Percentiles rank a stretch among this genome's conserved stretches.
Conservation (phyloP, 2,888 invertebrate species). For the Drosophila parthenogenetica region DNA sequence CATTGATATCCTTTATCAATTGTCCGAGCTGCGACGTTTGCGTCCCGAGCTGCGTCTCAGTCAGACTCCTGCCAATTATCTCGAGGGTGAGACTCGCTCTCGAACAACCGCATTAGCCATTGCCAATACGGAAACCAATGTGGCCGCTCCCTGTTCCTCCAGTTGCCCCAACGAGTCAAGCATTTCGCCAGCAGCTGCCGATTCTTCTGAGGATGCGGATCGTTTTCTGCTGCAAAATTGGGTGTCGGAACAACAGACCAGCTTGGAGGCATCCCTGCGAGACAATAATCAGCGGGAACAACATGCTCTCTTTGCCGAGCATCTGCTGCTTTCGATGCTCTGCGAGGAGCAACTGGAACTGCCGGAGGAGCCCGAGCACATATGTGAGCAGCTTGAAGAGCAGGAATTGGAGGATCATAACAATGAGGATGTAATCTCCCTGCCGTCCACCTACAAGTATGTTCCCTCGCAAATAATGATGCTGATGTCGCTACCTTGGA, state of each 20-base stretch:
- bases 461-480: constrained; percentile 54
- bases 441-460: constrained; percentile 25
- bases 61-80: constrained; percentile 25
- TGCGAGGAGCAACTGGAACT: constrained; percentile 46
- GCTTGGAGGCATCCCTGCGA: not conserved
- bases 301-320: constrained; percentile 55
- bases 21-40: constrained; percentile 50
- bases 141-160: not conserved
- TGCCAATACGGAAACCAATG: constrained; percentile 14
- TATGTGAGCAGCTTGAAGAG: not conserved
- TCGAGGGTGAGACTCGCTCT: constrained; percentile 32
- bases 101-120: constrained; percentile 29
- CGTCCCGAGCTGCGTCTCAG: constrained; percentile 24
- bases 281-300: constrained; percentile 1
- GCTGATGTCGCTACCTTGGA: constrained; percentile 56
- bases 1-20: constrained; percentile 52
- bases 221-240: constrained; percentile 50
- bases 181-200: not conserved
- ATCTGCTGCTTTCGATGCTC: constrained; percentile 64
- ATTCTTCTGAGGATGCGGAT: constrained; percentile 29
- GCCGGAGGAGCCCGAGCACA: not conserved
- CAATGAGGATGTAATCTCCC: constrained; percentile 16
- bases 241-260: constrained; percentile 37
- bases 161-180: not conserved
- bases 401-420: not conserved